Conservation (phyloP, 2,797 vertebrate species). For the Fringilla coelebs region DNA sequence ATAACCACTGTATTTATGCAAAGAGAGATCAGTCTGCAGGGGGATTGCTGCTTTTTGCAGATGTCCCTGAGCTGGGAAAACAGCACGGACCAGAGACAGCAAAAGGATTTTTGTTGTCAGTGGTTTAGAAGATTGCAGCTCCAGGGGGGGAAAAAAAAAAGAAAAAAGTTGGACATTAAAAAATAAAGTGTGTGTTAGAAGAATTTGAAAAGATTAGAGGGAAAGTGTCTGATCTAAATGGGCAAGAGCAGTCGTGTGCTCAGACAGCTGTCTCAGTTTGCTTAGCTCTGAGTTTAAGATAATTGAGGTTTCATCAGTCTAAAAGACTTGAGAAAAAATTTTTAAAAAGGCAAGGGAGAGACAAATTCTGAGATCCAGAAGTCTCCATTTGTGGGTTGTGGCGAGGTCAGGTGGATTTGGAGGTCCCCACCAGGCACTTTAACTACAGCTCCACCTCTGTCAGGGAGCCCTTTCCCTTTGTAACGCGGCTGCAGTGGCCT, state of each 20-base stretch:
- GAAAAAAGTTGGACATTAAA: background rate
- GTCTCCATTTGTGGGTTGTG: background rate
- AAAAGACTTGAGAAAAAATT: background rate
- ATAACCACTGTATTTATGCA: conserved; percentile 58
- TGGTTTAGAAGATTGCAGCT: conserved; percentile 17
- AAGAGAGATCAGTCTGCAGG: conserved; percentile 44
- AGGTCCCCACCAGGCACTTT: background rate
- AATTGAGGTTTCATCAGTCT: conserved; percentile 20
- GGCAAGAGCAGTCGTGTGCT: background rate
- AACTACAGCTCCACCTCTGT: background rate
- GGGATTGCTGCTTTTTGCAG: conserved; percentile 8
- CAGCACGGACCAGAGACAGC: background rate
- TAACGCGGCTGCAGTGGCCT: background rate
- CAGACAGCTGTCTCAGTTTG: conserved; percentile 6
- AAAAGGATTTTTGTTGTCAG: conserved; percentile 31
- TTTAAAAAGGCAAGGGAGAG: background rate
- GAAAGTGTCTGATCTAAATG: conserved; percentile 31
- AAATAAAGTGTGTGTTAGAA: conserved; percentile 6
- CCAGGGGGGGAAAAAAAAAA: background rate
- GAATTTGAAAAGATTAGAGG: conserved; percentile 25
- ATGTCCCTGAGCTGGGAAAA: conserved; percentile 38
- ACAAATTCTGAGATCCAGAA: background rate
- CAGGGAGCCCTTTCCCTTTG: background rate
- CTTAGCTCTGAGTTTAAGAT: background rate
- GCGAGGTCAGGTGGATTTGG: background rate